phyloP scores from a whole-genome alignment of 1,140 invertebrate species.

The Homalodisca vitripennis region DNA sequence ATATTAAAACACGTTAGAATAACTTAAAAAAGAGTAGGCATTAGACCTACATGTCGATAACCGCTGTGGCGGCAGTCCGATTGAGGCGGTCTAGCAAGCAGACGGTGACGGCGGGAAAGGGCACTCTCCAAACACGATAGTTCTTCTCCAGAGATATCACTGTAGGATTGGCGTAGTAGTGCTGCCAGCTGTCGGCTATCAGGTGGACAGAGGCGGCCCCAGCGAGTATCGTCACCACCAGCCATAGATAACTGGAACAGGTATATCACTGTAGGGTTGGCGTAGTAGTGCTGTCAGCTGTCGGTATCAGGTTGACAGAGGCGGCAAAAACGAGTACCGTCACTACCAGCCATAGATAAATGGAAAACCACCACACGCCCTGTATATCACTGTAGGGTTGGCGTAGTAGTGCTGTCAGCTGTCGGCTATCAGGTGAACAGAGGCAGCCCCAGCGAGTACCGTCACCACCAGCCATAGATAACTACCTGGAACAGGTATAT shows the following conservation, averaged over 20 bases:
- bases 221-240: slow-evolving; percentile 46
- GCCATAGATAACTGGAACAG: slow-evolving; percentile 53
- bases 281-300: neutral
- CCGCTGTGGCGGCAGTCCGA: slow-evolving; percentile 38
- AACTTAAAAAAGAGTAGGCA: too few species aligned
- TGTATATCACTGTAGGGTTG: too few species aligned
- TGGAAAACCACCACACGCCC: neutral
- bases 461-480: neutral
- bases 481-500: neutral
- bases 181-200: slow-evolving; percentile 51
- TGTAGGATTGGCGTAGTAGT: slow-evolving; percentile 57
- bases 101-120: slow-evolving; percentile 54
- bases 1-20: neutral
- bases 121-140: slow-evolving; percentile 57
- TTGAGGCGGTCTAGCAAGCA: slow-evolving; percentile 51
- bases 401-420: too few species aligned
- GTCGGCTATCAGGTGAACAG: too few species aligned
- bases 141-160: slow-evolving; percentile 60
- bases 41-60: slow-evolving; percentile 29
- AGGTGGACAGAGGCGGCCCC: slow-evolving; percentile 32
- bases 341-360: neutral
- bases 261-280: neutral
- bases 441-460: neutral
- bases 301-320: neutral
- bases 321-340: neutral